A percentile compares a stretch with the other conserved stretches of the same genome.
Conservation (phyloP, 2,797 vertebrate species). For the Falco columbarius region DNA sequence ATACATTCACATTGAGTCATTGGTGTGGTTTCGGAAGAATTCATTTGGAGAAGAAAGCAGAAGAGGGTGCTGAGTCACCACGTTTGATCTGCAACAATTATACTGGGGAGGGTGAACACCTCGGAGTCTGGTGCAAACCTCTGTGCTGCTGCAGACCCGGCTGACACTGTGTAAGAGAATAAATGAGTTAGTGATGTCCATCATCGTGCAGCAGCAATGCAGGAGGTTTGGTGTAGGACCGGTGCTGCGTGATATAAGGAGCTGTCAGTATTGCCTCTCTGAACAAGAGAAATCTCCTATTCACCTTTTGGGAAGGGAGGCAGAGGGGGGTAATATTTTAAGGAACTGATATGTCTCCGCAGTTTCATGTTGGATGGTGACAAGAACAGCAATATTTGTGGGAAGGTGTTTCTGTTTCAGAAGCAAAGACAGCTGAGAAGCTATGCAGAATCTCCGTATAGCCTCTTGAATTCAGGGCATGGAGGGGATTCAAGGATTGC, state of each 20-base stretch:
- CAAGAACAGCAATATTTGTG: background rate
- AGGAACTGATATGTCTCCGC: background rate
- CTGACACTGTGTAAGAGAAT: background rate
- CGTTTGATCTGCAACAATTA: background rate
- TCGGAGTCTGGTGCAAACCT: background rate
- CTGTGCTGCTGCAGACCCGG: background rate
- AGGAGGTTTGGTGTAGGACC: background rate
- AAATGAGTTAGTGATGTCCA: background rate
- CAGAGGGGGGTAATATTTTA: background rate
- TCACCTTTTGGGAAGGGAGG: background rate
- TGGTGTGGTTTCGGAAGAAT: background rate
- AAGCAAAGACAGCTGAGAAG: background rate
- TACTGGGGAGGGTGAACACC: background rate
- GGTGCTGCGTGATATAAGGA: background rate
- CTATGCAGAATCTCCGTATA: background rate
- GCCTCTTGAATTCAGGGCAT: background rate
- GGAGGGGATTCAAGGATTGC: background rate
- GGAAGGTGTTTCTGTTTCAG: background rate
- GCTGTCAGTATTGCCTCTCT: background rate
- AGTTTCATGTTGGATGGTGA: background rate
- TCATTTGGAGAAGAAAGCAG: background rate
- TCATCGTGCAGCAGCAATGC: background rate
- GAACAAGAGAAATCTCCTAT: background rate
- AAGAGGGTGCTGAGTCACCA: background rate
- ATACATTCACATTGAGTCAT: background rate